A percentile compares a stretch with the other conserved stretches of the same genome.
phyloP scores from a whole-genome alignment of 2,113 vertebrate genomes.

The Miniopterus natalensis region DNA sequence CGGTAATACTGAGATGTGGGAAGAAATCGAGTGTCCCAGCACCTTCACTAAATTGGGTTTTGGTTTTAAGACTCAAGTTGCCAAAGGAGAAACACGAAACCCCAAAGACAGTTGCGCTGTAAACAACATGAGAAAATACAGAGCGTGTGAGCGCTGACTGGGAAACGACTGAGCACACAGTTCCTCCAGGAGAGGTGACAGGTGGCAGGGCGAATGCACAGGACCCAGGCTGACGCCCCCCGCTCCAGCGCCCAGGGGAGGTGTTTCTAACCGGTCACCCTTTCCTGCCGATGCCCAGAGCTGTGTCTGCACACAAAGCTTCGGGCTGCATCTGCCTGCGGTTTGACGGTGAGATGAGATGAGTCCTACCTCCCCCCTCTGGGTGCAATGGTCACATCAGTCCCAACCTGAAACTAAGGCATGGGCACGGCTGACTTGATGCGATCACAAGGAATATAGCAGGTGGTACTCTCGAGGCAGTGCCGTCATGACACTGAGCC shows the following conservation, averaged over 20 bases:
- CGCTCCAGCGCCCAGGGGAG: background rate
- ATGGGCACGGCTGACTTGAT: background rate
- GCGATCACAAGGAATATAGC: background rate
- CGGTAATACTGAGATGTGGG: background rate
- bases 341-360: background rate
- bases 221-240: background rate
- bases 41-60: background rate
- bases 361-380: background rate
- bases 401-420: constrained; percentile 25
- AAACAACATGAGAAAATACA: background rate
- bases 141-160: background rate
- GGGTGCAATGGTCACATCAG: background rate
- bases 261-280: constrained; percentile 22
- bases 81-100: background rate
- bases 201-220: background rate
- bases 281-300: background rate
- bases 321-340: background rate
- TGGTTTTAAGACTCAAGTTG: constrained; percentile 17
- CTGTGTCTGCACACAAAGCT: background rate
- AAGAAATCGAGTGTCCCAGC: background rate
- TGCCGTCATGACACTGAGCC: background rate
- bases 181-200: background rate
- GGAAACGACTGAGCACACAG: background rate
- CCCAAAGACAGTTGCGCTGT: background rate
- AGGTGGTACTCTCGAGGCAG: background rate